A percentile compares a stretch with the other conserved stretches of the same genome.
These are phyloP conservation scores for Enteromius anoplus DNA, from an alignment of 2,797 vertebrate species.

Conservation along the genomic window DNA sequence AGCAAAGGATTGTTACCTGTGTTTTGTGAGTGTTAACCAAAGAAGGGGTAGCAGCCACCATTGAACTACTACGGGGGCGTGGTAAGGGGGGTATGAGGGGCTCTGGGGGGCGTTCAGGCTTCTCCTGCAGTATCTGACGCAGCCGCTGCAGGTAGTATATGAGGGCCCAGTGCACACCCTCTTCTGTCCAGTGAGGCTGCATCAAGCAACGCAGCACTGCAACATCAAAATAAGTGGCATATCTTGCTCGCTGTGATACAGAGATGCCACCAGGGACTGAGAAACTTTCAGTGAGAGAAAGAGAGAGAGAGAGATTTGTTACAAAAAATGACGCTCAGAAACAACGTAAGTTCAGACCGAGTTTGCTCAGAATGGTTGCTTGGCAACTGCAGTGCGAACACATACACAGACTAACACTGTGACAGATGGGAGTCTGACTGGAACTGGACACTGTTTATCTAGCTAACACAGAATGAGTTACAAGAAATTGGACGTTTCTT, in stretches of 20 bases:
- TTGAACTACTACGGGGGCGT: conserved; percentile 95
- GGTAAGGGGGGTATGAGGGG: conserved; percentile 83
- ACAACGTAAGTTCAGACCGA: conserved; percentile 61
- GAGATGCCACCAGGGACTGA: conserved; percentile 72
- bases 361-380: conserved; percentile 41
- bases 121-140: conserved; percentile 93
- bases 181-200: conserved; percentile 97
- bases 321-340: neutral
- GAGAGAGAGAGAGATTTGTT: conserved; percentile 30
- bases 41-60: conserved; percentile 94
- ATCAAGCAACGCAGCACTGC: conserved; percentile 95
- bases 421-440: conserved; percentile 43
- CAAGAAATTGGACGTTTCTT: neutral
- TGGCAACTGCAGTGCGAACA: conserved; percentile 42
- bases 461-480: neutral
- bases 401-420: conserved; percentile 41
- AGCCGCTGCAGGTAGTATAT: conserved; percentile 95
- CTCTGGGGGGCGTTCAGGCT: conserved; percentile 86
- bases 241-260: conserved; percentile 87
- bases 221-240: conserved; percentile 96
- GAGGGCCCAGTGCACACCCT: conserved; percentile 96
- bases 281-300: conserved; percentile 61
- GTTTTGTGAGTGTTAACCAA: conserved; percentile 98
- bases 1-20: conserved; percentile 77
- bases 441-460: conserved; percentile 26